Evolutionary conservation across 2,888 invertebrate genomes (phyloP), one percentile per base, ranked within the genome.

Genomic region (Cantharis nigra): DNA sequence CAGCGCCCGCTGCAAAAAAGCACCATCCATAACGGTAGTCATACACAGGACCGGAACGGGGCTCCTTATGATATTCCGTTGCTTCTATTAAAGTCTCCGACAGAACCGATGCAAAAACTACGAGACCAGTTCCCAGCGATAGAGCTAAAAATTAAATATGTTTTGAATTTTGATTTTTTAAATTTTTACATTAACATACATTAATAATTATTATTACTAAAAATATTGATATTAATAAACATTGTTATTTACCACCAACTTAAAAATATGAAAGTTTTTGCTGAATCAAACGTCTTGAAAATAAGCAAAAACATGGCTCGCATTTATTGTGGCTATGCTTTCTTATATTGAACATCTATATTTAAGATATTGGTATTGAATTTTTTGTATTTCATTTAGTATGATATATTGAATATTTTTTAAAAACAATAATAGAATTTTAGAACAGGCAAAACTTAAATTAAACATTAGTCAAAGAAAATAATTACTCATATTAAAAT

Each of bases 1-100:
- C 91, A 72, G 90, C 89, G 62, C 91, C 91, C 9, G 92, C 92
- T 62, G 91, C 89, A 85, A 92, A 91, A 83, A 92, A 91, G 80
- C 92, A 91, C 92, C 92, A 92, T 69, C 92, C 92, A 85, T 92
- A 92, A 72, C 90, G 90, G 84, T 87, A 89, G 83, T 88, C 87
- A 84, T 87, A 89, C 70, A 85, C 79, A 26, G 87, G 86, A 33
- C 85, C 85, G 65, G 85, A 81, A 71, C 85, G 83, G 64, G 86
- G 83, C 77, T 87, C 86, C 80, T 87, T 88, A 81, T 89, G 87
- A 83, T 88, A 89, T 81, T 87, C 85, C 76, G 87, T 86, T 77
- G 87, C 87, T 82, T 92, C 91, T 81, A 90, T 87, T 80, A 91
- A 89, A 70, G 91, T 91, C 82, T 92, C 92, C 20, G 91, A 91